Evolutionary conservation across 2,888 invertebrate species (phyloP), one percentile per base, ranked within the genome.

Genomic region (Petrolisthes cinctipes): DNA sequence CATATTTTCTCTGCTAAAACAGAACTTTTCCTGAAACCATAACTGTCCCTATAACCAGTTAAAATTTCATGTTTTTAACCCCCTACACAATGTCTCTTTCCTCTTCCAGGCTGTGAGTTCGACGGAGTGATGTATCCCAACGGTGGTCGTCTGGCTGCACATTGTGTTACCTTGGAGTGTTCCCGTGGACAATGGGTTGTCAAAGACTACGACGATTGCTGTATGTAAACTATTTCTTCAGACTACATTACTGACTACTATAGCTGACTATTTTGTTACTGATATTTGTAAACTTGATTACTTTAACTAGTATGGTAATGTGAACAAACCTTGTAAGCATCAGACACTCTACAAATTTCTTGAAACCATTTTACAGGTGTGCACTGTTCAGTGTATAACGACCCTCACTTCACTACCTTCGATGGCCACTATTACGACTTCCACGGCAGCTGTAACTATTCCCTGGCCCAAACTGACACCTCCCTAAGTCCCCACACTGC

Each of bases 361-460:
- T 37, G 0, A 1, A 37, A 37, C 37, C n/a, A n/a, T 71, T 3
- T 23, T 37, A 0, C 78, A 84, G 84, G 84, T 53, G 37, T 20
- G 20, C 37, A 51, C 6, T 84, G 84, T 79, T 17, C 23, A 6
- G 53, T 86, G 1, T 75, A 82, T 23, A 51, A 86, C 61, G 82
- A 82, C 82, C 82, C 86, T n/a, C 86, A 86, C 76, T 56, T 82
- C 51, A 54, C 17, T 11, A 82, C 86, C 82, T 86, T 86, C 73
- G 86, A 86, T 51, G 68, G 20, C 9, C 80, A 86, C 23, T 20
- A 53, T n/a, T 71, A 71, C 71, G n/a, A 71, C 71, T 71, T 71
- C 71, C 71, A 71, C 71, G 71, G 71, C 71, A 75, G 20, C 66
- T 86, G 86, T 4, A 86, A 86, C 82, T 86, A 86, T 54, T 61